Evolutionary conservation across 2,797 vertebrate genomes (phyloP), one percentile per base, ranked within the genome.

Genomic region (Staurois parvus): DNA sequence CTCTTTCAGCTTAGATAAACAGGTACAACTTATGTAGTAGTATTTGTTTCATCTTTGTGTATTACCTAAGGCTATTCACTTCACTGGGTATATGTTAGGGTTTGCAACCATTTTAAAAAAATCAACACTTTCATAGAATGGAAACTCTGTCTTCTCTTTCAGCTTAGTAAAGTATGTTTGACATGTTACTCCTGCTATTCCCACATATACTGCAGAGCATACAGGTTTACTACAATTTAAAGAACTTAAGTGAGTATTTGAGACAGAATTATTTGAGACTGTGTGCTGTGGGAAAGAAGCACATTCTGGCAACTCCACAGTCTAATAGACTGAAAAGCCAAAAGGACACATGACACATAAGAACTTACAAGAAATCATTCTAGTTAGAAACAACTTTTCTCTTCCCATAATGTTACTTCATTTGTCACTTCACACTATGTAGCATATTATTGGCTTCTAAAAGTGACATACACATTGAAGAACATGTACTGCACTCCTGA

Each of bases 211-310:
- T 30, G 30, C 13, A 5, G 62, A 30, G 37, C 1, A 26, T 72
- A 48, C 28, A 59, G 76, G 32, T 64, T 28, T 84, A 24, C 26
- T 7, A 64, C n/a, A 72, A 34, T 56, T 84, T 52, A 67, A 45
- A 26, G 19, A 64, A 30, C 68, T 77, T 24, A 69, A 56, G 56
- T 84, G 56, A 69, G 29, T 72, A 30, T 77, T 72, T 84, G 48
- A 52, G 42, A 32, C 78, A 80, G 7, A 66, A 79, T 74, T 74
- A 74, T 79, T 42, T 79, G n/a, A 59, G 24, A 66, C 72, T 85
- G 24, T 81, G 72, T 52, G 29, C 76, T 69, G 84, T 85, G 84
- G 84, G 84, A 85, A 85, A 81, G 77, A 40, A 81, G 8, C 32
- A 40, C 62, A 74, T 76, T 76, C 75, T 81, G 84, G 84, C 78